A percentile compares a stretch with the other conserved stretches of the same genome.
These are phyloP conservation scores for Bradypodion ventrale DNA, from an alignment of 2,797 vertebrate genomes.

Conservation along the genomic window DNA sequence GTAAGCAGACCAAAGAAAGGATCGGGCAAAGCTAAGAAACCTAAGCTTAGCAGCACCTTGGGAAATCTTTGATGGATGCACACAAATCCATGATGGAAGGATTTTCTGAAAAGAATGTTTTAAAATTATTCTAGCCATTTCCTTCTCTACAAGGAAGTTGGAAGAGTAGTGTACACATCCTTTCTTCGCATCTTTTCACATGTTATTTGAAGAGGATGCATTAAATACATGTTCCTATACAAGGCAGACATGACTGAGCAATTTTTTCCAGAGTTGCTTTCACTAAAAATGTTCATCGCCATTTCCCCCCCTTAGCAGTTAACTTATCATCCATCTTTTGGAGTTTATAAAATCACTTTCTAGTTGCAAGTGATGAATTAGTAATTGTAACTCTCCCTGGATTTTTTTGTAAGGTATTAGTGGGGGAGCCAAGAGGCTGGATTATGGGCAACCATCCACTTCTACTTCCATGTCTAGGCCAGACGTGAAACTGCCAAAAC, in stretches of 20 bases:
- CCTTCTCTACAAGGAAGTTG: background rate
- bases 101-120: too few relatives aligned
- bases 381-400: slow-evolving; percentile 13
- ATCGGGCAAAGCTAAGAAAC: background rate
- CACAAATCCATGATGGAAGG: background rate
- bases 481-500: too few relatives aligned
- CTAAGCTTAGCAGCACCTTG: background rate
- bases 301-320: background rate
- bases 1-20: background rate
- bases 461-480: too few relatives aligned
- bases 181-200: background rate
- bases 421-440: background rate
- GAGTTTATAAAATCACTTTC: slow-evolving; percentile 23
- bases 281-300: background rate
- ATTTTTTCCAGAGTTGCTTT: slow-evolving; percentile 3
- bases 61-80: background rate
- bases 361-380: slow-evolving; percentile 12
- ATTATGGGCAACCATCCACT: background rate
- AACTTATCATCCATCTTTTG: slow-evolving; percentile 1
- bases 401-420: slow-evolving; percentile 14
- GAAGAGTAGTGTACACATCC: background rate
- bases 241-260: background rate
- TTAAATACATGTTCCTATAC: background rate
- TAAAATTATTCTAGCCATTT: too few relatives aligned
- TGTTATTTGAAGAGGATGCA: background rate